Evolutionary conservation across 2,888 invertebrate species (phyloP).

Genomic region (Pammene fasciana): DNA sequence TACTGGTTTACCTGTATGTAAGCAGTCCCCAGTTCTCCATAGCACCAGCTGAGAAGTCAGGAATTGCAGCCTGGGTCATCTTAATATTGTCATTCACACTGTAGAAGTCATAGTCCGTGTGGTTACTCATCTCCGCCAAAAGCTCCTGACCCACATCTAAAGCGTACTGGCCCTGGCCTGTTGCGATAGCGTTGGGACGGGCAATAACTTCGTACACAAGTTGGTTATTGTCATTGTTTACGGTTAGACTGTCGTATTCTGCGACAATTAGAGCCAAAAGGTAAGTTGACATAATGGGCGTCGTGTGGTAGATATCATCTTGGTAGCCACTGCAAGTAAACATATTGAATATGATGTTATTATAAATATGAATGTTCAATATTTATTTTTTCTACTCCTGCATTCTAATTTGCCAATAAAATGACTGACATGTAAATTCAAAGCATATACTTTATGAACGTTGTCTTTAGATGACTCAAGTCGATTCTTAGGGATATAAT

Average conservation of each 20-base stretch:
- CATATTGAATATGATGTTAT: neutral
- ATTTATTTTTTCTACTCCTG: too few species aligned
- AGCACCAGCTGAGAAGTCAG: constrained; percentile 90
- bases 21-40: constrained; percentile 95
- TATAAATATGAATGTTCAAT: too few species aligned
- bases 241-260: constrained; percentile 72
- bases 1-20: constrained; percentile 84
- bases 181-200: constrained; percentile 66
- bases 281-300: constrained; percentile 86
- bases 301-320: constrained; percentile 65
- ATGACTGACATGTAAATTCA: too few species aligned
- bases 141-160: constrained; percentile 69
- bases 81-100: constrained; percentile 73
- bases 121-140: constrained; percentile 78
- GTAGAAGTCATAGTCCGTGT: constrained; percentile 80
- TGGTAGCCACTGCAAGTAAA: constrained; percentile 54
- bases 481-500: too few species aligned
- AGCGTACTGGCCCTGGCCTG: constrained; percentile 70
- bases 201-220: constrained; percentile 74
- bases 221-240: constrained; percentile 24
- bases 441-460: too few species aligned
- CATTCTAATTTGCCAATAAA: too few species aligned
- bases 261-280: constrained; percentile 87
- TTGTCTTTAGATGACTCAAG: too few species aligned
- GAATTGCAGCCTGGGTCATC: constrained; percentile 89